phyloP scores from a whole-genome alignment of 2,888 invertebrate species.

The Drosophila atroscutellata region DNA sequence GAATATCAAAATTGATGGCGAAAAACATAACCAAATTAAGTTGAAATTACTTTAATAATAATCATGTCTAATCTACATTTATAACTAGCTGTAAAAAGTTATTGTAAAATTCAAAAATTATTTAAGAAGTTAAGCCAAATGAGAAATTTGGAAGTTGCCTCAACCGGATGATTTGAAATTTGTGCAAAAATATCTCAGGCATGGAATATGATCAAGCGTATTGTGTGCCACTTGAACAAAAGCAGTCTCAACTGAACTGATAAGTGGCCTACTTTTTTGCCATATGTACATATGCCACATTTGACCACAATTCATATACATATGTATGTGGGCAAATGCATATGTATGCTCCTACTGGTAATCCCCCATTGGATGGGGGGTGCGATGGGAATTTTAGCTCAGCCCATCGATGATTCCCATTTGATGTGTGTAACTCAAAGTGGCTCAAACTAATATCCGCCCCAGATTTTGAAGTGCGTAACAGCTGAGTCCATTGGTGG shows the following conservation, averaged over 20 bases:
- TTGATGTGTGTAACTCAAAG: slow-evolving; percentile 16
- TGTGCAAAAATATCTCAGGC: not conserved
- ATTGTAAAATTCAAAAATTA: not conserved
- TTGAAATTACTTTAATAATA: slow-evolving; percentile 8
- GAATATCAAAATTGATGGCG: slow-evolving; percentile 25
- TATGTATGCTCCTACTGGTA: not conserved
- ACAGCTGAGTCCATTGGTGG: slow-evolving; percentile 61
- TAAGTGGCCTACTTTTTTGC: too few relatives aligned
- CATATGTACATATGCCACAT: too few relatives aligned
- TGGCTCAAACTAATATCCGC: slow-evolving; percentile 40
- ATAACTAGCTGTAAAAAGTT: not conserved
- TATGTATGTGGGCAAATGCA: not conserved
- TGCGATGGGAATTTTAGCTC: slow-evolving; percentile 4
- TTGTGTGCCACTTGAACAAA: not conserved
- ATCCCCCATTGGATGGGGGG: not conserved
- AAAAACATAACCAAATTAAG: slow-evolving; percentile 9
- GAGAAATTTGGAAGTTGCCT: not conserved
- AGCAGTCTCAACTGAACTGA: not conserved
- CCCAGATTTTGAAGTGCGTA: slow-evolving; percentile 34
- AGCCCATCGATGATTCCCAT: slow-evolving; percentile 10
- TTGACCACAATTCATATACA: not conserved
- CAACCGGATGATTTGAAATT: not conserved
- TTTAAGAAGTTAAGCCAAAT: not conserved
- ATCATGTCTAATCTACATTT: slow-evolving; percentile 2
- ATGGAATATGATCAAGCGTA: not conserved